These are phyloP conservation scores for Entomyzon cyanotis DNA, from an alignment of 2,113 vertebrate species.

Conservation along the genomic window DNA sequence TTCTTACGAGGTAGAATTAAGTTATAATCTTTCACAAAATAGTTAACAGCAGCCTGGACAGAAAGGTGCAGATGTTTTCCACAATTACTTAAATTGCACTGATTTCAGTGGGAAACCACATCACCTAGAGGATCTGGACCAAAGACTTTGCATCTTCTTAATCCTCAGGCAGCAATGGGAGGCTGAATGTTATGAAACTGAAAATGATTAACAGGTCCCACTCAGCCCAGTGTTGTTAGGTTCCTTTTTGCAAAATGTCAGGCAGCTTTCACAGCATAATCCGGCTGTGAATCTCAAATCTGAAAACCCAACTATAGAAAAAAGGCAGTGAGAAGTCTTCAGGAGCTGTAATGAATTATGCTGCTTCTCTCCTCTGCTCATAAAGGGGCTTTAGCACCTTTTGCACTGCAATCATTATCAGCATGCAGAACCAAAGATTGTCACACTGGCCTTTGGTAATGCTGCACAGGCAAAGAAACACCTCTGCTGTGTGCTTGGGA, in stretches of 20 bases:
- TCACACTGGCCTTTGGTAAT: not conserved
- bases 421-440: not conserved
- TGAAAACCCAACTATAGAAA: not conserved
- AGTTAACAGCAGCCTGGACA: not conserved
- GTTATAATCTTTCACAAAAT: not conserved
- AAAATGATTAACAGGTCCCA: not conserved
- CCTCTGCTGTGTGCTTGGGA: not conserved
- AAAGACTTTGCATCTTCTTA: not conserved
- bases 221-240: not conserved
- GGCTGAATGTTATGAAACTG: not conserved
- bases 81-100: not conserved
- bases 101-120: not conserved
- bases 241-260: not conserved
- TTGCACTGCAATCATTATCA: not conserved
- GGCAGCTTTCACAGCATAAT: not conserved
- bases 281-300: not conserved
- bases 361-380: not conserved
- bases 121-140: not conserved
- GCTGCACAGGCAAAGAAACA: not conserved
- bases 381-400: not conserved
- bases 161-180: not conserved
- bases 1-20: not conserved
- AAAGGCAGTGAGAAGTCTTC: not conserved
- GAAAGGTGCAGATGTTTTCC: not conserved
- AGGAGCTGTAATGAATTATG: not conserved